Conservation (phyloP, 2,797 vertebrate species). For the Simalia tracyae region DNA sequence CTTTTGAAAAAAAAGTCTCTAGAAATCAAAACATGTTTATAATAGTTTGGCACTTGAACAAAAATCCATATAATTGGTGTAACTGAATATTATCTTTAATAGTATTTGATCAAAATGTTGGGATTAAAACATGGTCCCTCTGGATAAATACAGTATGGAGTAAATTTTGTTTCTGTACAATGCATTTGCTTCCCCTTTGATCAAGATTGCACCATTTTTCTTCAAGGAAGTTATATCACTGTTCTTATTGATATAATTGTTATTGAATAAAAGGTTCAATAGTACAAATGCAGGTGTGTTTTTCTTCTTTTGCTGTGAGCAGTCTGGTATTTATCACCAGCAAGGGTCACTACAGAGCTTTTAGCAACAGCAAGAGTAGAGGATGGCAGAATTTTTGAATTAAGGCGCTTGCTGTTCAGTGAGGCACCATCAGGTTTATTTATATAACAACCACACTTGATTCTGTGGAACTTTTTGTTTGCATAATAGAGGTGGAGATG, state of each 20-base stretch:
- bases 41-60: not conserved
- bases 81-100: slow-evolving; percentile 59
- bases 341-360: slow-evolving; percentile 77
- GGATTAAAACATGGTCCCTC: slow-evolving; percentile 36
- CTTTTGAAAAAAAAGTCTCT: not conserved
- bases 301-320: slow-evolving; percentile 59
- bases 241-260: slow-evolving; percentile 62
- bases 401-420: slow-evolving; percentile 44
- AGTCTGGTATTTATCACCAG: slow-evolving; percentile 78
- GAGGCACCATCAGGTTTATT: slow-evolving; percentile 30
- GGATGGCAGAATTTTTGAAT: slow-evolving; percentile 53
- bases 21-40: not conserved
- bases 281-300: slow-evolving; percentile 69
- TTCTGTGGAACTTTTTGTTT: slow-evolving; percentile 10
- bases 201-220: slow-evolving; percentile 44
- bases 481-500: not conserved
- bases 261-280: slow-evolving; percentile 66
- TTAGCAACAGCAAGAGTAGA: slow-evolving; percentile 56
- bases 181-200: slow-evolving; percentile 38
- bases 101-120: slow-evolving; percentile 48
- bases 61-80: not conserved
- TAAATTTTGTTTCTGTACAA: slow-evolving; percentile 49
- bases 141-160: slow-evolving; percentile 32
- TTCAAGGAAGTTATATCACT: slow-evolving; percentile 51
- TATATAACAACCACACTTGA: slow-evolving; percentile 33